These are phyloP conservation scores for Thamnophis sirtalis DNA, from an alignment of 2,113 vertebrate genomes.

Conservation along the genomic window DNA sequence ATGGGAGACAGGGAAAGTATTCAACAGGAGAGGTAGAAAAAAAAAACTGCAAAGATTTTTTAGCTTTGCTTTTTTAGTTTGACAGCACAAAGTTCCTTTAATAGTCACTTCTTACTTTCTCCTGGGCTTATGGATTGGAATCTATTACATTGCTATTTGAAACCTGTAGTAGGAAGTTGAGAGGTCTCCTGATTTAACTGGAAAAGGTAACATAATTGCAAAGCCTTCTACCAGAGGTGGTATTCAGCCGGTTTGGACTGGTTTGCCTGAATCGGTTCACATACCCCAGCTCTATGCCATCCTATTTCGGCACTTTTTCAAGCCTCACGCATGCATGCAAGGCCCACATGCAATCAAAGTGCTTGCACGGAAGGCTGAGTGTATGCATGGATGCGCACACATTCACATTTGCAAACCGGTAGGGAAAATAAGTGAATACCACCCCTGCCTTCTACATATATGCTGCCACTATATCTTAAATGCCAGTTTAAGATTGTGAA, in stretches of 20 bases:
- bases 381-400: too few relatives aligned
- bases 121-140: not conserved
- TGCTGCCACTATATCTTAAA: not conserved
- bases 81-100: too few relatives aligned
- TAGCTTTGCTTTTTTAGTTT: not conserved
- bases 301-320: too few relatives aligned
- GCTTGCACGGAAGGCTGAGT: too few relatives aligned
- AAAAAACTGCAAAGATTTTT: not conserved
- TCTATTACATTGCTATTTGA: not conserved
- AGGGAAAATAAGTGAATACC: too few relatives aligned
- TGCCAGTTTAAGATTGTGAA: fast-evolving
- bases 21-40: not conserved
- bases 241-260: too few relatives aligned
- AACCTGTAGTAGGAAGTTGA: not conserved
- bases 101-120: not conserved
- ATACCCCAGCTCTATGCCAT: too few relatives aligned
- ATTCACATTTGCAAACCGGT: too few relatives aligned
- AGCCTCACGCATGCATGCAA: too few relatives aligned
- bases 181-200: not conserved
- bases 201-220: not conserved
- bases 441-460: not conserved
- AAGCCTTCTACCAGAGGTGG: not conserved
- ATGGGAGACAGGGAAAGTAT: not conserved
- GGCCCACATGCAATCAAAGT: too few relatives aligned
- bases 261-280: too few relatives aligned